Base-by-base conservation (phyloP, 2,888 invertebrate genomes). In the Tanaodytes sp. region DNA sequence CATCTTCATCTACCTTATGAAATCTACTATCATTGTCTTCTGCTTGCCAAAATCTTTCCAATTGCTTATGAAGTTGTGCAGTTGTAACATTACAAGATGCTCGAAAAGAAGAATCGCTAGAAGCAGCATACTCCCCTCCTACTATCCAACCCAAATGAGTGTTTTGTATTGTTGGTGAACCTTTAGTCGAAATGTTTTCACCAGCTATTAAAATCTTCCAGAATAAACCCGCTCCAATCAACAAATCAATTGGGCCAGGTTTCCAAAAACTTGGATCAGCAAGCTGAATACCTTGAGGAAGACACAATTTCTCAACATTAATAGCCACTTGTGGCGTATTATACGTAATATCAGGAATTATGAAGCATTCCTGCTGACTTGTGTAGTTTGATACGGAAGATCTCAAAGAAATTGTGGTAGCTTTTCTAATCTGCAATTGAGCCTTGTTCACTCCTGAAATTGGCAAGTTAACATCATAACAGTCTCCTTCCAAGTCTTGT, bases 1-100 rank as follows among this genome's bases (percentile, higher is more conserved):
- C 12, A 3, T 19, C 20, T 48, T 48, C 62, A 8, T 68, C 45
- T 46, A 9, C 16, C 3, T 9, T 19, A 14, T n/a, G 2, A 55
- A 12, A 14, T 27, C 36, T 45, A 55, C 54, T 1, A n/a, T 33
- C 45, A 4, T 48, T 20, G n/a, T n/a, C n/a, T n/a, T n/a, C n/a
- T n/a, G n/a, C n/a, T n/a, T n/a, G n/a, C 51, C 51, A 51, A 18
- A 51, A 51, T 51, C 20, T 33, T 33, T 51, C 37, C 27, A 51
- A 36, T 16, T 37, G 16, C 6, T 19, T 16, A 8, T 16, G 1
- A 11, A 15, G 33, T 6, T 19, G 18, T 12, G 5, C 12, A 11
- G 3, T n/a, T 11, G 33, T 33, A 11, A 33, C 8, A 4, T 6
- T 30, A 45, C 16, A 1, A 27, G 2, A n/a, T 20, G 20, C 6